Conservation (phyloP, 2,113 vertebrate species). For the Charina bottae region DNA sequence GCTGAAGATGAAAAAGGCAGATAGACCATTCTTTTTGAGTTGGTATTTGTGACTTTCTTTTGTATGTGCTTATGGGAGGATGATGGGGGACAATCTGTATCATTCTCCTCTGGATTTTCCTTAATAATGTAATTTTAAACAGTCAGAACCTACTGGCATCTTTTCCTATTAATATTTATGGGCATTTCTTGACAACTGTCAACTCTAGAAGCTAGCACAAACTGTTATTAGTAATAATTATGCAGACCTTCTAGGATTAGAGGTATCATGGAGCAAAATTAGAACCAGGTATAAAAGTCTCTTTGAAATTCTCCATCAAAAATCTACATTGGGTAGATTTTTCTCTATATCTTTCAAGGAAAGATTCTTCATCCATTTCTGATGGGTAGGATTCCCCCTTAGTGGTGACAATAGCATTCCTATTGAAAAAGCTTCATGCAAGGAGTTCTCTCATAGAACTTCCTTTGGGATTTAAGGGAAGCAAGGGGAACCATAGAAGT, state of each 20-base stretch:
- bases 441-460: neutral
- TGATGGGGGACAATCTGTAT: too few relatives aligned
- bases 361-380: neutral
- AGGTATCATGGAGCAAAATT: neutral
- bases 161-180: neutral
- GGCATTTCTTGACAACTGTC: neutral
- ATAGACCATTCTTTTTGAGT: too few relatives aligned
- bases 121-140: neutral
- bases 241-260: neutral
- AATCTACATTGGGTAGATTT: too few relatives aligned
- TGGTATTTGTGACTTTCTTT: too few relatives aligned
- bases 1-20: too few relatives aligned
- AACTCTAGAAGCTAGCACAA: neutral
- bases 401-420: neutral
- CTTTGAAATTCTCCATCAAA: neutral
- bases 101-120: neutral
- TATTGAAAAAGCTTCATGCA: neutral
- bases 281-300: neutral
- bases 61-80: too few relatives aligned
- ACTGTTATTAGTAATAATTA: neutral
- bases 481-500: neutral
- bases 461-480: neutral
- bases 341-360: neutral
- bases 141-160: neutral
- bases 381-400: neutral